Conservation (phyloP, 2,113 vertebrate species). For the Pholis gunnellus region DNA sequence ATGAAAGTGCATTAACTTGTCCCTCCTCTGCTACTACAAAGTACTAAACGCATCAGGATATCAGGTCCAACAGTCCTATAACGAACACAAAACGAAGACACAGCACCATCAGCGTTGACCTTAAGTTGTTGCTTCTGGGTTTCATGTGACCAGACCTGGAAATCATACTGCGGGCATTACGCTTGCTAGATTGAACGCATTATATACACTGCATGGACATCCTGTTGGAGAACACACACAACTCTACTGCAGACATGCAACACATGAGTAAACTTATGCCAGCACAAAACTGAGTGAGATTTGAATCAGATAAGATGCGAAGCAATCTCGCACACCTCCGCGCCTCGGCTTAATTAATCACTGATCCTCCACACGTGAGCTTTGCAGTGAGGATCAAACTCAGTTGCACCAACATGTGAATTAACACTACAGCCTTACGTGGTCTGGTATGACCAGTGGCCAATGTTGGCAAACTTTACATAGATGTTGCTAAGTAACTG, state of each 20-base stretch:
- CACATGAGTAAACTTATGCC: slow-evolving; percentile 26
- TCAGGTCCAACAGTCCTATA: background rate
- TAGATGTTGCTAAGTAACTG: background rate
- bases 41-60: background rate
- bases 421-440: background rate
- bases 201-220: slow-evolving; percentile 48
- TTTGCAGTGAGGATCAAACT: background rate
- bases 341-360: background rate
- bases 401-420: too few relatives aligned
- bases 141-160: slow-evolving; percentile 61
- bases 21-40: background rate
- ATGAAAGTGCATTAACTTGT: background rate
- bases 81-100: background rate
- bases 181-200: slow-evolving; percentile 56
- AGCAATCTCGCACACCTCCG: slow-evolving; percentile 28
- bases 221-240: slow-evolving; percentile 28
- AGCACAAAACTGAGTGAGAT: background rate
- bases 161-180: slow-evolving; percentile 61
- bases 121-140: slow-evolving; percentile 27
- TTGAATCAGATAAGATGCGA: background rate
- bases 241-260: slow-evolving; percentile 2
- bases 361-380: background rate
- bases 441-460: background rate
- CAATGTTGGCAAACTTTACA: background rate
- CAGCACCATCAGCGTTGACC: slow-evolving; percentile 20